Base-by-base conservation (phyloP, 2,797 vertebrate species). In the Acanthurus leucopareius region DNA sequence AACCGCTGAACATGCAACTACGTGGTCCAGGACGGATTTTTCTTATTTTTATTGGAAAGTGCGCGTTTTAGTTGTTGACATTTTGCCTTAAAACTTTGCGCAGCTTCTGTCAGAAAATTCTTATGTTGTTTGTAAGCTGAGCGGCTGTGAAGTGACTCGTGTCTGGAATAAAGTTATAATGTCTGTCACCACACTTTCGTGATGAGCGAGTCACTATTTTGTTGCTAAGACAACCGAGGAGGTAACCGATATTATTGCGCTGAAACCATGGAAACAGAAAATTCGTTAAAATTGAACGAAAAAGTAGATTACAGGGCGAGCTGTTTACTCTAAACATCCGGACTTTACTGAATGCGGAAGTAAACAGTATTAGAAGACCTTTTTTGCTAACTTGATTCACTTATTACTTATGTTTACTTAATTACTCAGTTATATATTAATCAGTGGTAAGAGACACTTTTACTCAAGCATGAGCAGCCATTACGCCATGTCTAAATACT, bases 191-290 rank as follows among this genome's bases (percentile, higher is more conserved):
- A 58, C 32, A 5, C 84, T 86, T 82, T 69, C 73, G 14, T 64
- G 19, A 82, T 60, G 79, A 68, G 47, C 53, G 6, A 40, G 17
- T 51, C 42, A 25, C 28, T 86, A 35, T 91, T 89, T 86, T 79
- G 90, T 92, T 91, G 83, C 88, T 69, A 64, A 19, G 88, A 73
- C 86, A 89, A 91, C 91, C 4, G 59, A 75, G 71, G 73, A 20
- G 67, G 60, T 25, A 25, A 63, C 47, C 16, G 32, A 1, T 35
- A 7, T 7, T 35, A 35, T 35, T 35, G 32, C 32, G 32, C 32
- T 35, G 32, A 35, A 35, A 35, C 32, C 32, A 35, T 7, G 32
- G 32, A 35, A 35, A 35, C 32, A 35, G 32, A 35, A 35, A 35
- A 35, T 35, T 35, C 32, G 32, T 35, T 35, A 35, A 35, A 35